Percentiles rank a stretch among this genome's conserved stretches.
phyloP scores from a whole-genome alignment of 2,113 vertebrate genomes.

The Solea senegalensis region DNA sequence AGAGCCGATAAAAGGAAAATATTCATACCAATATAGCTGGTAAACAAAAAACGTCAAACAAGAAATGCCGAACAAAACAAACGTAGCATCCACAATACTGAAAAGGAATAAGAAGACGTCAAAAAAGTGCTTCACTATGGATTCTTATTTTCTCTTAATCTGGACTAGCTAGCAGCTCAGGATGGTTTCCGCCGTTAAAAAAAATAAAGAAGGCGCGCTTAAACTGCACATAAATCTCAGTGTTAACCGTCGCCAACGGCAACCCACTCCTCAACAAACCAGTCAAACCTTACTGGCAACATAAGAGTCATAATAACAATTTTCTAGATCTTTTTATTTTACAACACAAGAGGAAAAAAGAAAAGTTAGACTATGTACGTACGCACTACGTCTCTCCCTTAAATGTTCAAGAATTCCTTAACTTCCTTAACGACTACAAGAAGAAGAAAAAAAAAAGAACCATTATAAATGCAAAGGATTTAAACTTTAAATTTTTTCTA shows the following conservation, averaged over 20 bases:
- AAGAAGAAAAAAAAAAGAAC: slow-evolving; percentile 9
- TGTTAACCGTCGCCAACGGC: slow-evolving; percentile 49
- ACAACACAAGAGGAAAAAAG: slow-evolving; percentile 29
- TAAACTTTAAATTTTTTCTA: background rate
- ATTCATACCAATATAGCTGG: slow-evolving; percentile 72
- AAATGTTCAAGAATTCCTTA: slow-evolving; percentile 23
- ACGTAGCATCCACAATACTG: slow-evolving; percentile 71
- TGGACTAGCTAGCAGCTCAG: slow-evolving; percentile 65
- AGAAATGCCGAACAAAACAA: slow-evolving; percentile 46
- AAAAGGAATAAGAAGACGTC: slow-evolving; percentile 63
- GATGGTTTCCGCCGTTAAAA: slow-evolving; percentile 58
- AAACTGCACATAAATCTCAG: slow-evolving; percentile 52
- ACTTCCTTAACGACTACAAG: slow-evolving; percentile 5
- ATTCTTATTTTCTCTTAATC: slow-evolving; percentile 24
- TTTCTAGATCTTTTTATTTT: slow-evolving; percentile 33
- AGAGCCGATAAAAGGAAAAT: slow-evolving; percentile 49
- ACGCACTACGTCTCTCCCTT: slow-evolving; percentile 26
- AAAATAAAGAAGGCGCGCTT: slow-evolving; percentile 30
- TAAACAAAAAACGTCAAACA: slow-evolving; percentile 65
- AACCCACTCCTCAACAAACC: slow-evolving; percentile 25
- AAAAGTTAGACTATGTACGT: slow-evolving; percentile 30
- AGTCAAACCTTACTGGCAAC: slow-evolving; percentile 29
- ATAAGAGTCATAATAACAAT: slow-evolving; percentile 40
- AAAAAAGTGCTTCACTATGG: slow-evolving; percentile 78
- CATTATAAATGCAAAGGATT: slow-evolving; percentile 7